Evolutionary conservation across 53 echinoderm and acorn worm species (phyloP).

Genomic region (Paracentrotus lividus): DNA sequence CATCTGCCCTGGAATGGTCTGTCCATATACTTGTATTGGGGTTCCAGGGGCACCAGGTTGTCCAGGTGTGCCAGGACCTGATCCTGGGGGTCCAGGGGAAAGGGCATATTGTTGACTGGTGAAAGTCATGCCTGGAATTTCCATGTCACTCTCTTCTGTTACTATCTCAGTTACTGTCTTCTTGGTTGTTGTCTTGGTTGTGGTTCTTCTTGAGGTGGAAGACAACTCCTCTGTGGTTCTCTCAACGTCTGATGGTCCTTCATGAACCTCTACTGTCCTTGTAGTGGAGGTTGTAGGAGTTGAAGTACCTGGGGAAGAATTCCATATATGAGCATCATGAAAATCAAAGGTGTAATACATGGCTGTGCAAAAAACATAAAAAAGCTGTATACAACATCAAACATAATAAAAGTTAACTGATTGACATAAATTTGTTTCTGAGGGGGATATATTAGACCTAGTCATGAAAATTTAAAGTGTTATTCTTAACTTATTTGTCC

Average conservation of each 20-base stretch:
- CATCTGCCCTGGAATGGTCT: constrained; percentile 63
- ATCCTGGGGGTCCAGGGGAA: constrained; percentile 28
- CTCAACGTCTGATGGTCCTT: constrained; percentile 80
- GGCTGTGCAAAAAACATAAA: too few relatives aligned
- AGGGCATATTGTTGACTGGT: constrained; percentile 55
- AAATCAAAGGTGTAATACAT: background rate
- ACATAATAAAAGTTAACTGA: background rate
- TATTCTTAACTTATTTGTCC: too few relatives aligned
- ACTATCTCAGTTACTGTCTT: constrained; percentile 87
- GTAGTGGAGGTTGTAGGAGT: constrained; percentile 62
- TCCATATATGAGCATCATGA: background rate
- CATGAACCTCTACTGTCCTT: constrained; percentile 70
- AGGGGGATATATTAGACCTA: too few relatives aligned
- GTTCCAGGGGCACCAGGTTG: constrained; percentile 58
- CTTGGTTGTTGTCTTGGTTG: constrained; percentile 87
- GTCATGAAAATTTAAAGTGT: too few relatives aligned
- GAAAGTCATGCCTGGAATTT: constrained; percentile 68
- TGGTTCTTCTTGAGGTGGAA: constrained; percentile 80
- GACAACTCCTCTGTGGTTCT: constrained; percentile 71
- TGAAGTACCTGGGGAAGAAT: constrained; percentile 13
- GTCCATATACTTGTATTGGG: constrained; percentile 68
- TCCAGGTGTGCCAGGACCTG: constrained; percentile 43
- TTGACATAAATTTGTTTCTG: background rate
- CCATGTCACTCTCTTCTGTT: constrained; percentile 82
- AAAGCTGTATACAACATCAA: background rate